phyloP scores from a whole-genome alignment of 2,113 vertebrate genomes.

The Camelus bactrianus region DNA sequence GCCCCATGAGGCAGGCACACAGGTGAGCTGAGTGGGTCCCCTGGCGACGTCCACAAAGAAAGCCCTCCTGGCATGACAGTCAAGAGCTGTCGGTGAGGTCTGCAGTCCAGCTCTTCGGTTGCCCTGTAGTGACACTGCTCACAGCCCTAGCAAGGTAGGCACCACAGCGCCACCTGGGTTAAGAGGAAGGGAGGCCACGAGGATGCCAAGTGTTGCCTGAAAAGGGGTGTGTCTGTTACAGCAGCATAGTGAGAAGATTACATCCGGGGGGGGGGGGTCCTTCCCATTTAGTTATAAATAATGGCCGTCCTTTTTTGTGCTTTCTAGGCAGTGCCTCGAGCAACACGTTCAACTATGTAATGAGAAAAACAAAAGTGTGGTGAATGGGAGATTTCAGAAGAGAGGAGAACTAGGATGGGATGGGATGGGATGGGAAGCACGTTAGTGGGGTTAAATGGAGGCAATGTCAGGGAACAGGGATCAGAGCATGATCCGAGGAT shows the following conservation, averaged over 20 bases:
- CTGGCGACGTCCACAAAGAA: background rate
- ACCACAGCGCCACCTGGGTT: background rate
- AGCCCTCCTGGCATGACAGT: background rate
- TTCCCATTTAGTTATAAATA: background rate
- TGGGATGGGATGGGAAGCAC: background rate
- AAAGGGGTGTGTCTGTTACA: background rate
- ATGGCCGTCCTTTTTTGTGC: too few relatives aligned
- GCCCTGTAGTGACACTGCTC: background rate
- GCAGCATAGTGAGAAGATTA: background rate
- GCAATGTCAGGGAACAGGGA: background rate
- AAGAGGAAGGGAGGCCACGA: background rate
- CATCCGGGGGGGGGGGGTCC: fast-evolving
- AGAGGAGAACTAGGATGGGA: background rate
- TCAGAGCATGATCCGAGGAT: background rate
- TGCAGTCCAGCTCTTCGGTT: background rate
- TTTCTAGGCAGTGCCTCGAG: background rate
- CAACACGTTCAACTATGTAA: background rate
- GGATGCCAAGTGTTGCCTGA: background rate
- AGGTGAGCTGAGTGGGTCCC: background rate
- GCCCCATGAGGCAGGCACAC: background rate
- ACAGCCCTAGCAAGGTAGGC: background rate
- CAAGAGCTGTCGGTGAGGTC: background rate
- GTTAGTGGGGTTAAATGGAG: background rate
- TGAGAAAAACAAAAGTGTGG: background rate
- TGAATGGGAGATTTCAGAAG: background rate